A percentile compares a stretch with the other conserved stretches of the same genome.
Conservation (phyloP, 2,888 invertebrate species). For the Tetheella fluctuosa region DNA sequence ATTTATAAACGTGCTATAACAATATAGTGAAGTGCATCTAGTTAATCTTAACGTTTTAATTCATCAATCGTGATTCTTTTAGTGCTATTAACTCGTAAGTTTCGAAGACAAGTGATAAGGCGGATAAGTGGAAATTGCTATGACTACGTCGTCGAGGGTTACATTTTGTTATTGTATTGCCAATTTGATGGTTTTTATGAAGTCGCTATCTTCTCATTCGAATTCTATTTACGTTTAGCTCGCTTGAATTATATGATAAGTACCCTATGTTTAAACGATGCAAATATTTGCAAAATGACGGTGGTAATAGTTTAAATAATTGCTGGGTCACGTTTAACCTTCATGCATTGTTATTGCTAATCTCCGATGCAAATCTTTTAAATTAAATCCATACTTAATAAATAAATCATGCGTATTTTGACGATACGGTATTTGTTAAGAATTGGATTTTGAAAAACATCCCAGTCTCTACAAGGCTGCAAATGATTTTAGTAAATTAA, state of each 20-base stretch:
- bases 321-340: constrained; percentile 6
- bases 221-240: neutral
- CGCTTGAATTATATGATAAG: neutral
- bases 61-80: constrained; percentile 42
- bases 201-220: constrained; percentile 13
- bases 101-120: constrained; percentile 60
- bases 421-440: neutral
- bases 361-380: constrained; percentile 28
- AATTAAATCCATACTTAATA: neutral
- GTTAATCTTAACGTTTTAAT: constrained; percentile 32
- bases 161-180: constrained; percentile 44
- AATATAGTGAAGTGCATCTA: constrained; percentile 36
- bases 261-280: neutral
- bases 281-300: neutral
- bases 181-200: constrained; percentile 44
- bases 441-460: neutral
- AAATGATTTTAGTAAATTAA: neutral
- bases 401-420: neutral
- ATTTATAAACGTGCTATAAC: constrained; percentile 14
- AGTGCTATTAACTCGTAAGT: constrained; percentile 61
- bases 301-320: constrained; percentile 2
- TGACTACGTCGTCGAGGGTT: constrained; percentile 67
- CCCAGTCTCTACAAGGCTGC: neutral
- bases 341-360: constrained; percentile 18
- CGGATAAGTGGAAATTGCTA: constrained; percentile 73